Conservation (phyloP, 1,140 invertebrate genomes). For the Pogonomyrmex barbatus region DNA sequence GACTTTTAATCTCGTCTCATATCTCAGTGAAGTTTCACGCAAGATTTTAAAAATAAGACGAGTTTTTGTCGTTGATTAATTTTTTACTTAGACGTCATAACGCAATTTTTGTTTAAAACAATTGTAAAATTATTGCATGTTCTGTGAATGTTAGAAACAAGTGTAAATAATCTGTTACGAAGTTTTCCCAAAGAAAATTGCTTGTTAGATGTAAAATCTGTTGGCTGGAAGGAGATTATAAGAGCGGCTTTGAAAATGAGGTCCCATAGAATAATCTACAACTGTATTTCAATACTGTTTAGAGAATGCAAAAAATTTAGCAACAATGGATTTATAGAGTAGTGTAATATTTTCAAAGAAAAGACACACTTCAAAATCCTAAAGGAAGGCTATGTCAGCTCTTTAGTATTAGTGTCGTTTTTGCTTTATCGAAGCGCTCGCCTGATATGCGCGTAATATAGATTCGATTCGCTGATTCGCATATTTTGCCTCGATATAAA, state of each 20-base stretch:
- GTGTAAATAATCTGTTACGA: not conserved
- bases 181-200: not conserved
- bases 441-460: constrained; percentile 10
- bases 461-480: not conserved
- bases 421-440: not conserved
- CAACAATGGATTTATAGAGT: not conserved
- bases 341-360: constrained; percentile 17
- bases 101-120: not conserved
- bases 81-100: not conserved
- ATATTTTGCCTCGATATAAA: not conserved
- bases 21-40: not conserved
- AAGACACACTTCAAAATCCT: constrained; percentile 1
- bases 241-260: not conserved
- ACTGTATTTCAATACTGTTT: not conserved
- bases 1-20: not conserved
- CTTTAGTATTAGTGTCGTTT: constrained; percentile 17
- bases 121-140: not conserved
- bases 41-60: not conserved
- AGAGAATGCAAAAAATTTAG: constrained; percentile 6
- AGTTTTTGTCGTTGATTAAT: not conserved
- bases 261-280: not conserved
- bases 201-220: not conserved
- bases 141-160: not conserved
- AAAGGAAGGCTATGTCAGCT: not conserved
- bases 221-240: constrained; percentile 3